Evolutionary conservation across 2,888 invertebrate genomes (phyloP).

Genomic region (Tachina lurida): DNA sequence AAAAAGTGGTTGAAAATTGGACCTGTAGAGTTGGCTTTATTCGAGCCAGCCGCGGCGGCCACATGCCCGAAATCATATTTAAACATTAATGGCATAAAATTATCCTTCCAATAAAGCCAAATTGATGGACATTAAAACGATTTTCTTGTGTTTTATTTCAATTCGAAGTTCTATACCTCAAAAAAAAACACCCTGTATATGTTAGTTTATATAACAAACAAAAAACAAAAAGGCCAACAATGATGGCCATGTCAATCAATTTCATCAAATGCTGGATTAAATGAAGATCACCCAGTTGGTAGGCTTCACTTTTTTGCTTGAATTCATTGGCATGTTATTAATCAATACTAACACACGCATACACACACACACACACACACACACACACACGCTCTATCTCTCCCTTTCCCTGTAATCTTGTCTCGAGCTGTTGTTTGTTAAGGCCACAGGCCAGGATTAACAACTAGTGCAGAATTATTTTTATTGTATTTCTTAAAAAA

Average conservation of each 20-base stretch:
- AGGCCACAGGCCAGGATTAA: slow-evolving; percentile 79
- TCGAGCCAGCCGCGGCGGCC: no score
- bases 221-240: slow-evolving; percentile 17
- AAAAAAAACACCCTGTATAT: no score
- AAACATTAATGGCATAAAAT: no score
- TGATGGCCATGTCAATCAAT: slow-evolving; percentile 58
- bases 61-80: no score
- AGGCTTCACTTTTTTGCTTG: neutral
- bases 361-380: neutral
- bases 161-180: no score
- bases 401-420: slow-evolving; percentile 41
- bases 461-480: slow-evolving; percentile 61
- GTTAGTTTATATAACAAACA: neutral
- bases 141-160: no score
- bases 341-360: neutral
- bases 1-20: no score
- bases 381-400: neutral
- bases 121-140: no score
- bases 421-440: slow-evolving; percentile 70
- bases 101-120: no score
- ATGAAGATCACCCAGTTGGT: slow-evolving; percentile 59
- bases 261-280: slow-evolving; percentile 47
- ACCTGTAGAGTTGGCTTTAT: no score
- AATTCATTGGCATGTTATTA: slow-evolving; percentile 1
- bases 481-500: slow-evolving; percentile 56